A percentile compares a stretch with the other conserved stretches of the same genome.
These are phyloP conservation scores for Pipa parva DNA, from an alignment of 2,113 vertebrate species.

Conservation along the genomic window DNA sequence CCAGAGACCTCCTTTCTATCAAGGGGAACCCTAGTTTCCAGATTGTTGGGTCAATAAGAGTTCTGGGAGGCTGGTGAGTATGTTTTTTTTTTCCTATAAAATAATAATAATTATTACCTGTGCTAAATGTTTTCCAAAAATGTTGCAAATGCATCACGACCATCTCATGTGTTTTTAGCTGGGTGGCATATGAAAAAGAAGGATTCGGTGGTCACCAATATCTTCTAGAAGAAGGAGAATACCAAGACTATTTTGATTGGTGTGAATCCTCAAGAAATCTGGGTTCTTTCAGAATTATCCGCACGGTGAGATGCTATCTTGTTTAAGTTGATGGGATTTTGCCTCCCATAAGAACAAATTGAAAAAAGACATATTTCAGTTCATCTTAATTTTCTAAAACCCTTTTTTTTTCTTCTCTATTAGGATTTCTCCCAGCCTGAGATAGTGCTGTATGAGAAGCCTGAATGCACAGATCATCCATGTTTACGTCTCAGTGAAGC, in stretches of 20 bases:
- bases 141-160: too few relatives aligned
- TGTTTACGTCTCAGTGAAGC: slow-evolving; percentile 79
- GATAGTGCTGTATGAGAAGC: slow-evolving; percentile 74
- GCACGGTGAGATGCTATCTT: slow-evolving; percentile 70
- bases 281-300: slow-evolving; percentile 77
- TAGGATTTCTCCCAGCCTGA: slow-evolving; percentile 81
- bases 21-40: slow-evolving; percentile 58
- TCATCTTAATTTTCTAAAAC: neutral
- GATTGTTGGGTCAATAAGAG: slow-evolving; percentile 71
- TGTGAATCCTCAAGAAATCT: slow-evolving; percentile 73
- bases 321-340: neutral
- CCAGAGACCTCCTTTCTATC: slow-evolving; percentile 70
- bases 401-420: slow-evolving; percentile 5
- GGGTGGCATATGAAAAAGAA: slow-evolving; percentile 92
- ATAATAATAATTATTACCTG: too few relatives aligned
- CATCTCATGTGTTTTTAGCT: slow-evolving; percentile 58
- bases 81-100: too few relatives aligned
- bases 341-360: neutral
- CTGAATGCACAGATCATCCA: slow-evolving; percentile 68
- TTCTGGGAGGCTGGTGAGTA: slow-evolving; percentile 87
- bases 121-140: neutral
- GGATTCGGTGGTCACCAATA: slow-evolving; percentile 92
- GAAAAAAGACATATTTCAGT: neutral
- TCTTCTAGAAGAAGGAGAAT: slow-evolving; percentile 93
- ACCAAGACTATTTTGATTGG: slow-evolving; percentile 85